Conservation (phyloP, 2,113 vertebrate genomes). For the Hystrix brachyura region DNA sequence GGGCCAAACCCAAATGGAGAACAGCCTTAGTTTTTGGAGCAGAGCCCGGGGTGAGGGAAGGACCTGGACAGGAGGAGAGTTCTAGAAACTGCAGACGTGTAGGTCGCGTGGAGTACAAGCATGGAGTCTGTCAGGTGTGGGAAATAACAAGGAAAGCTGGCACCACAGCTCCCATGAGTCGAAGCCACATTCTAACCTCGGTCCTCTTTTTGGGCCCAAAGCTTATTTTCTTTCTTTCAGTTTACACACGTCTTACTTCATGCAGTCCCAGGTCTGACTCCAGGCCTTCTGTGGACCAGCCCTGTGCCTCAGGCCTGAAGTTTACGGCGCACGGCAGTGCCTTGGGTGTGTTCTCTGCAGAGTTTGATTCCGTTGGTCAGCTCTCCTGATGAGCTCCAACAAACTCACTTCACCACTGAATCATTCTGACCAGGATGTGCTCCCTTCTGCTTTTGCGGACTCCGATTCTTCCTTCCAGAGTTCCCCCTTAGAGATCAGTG, state of each 20-base stretch:
- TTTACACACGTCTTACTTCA: not conserved
- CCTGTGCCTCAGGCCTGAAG: not conserved
- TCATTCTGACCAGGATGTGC: not conserved
- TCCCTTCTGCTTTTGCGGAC: constrained; percentile 15
- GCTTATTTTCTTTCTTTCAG: not conserved
- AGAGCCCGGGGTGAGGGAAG: not conserved
- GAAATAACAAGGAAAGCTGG: not conserved
- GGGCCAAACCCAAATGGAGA: not conserved
- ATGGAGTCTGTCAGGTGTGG: not conserved
- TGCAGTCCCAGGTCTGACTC: not conserved
- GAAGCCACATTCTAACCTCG: not conserved
- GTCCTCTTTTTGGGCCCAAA: not conserved
- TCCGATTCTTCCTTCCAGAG: not conserved
- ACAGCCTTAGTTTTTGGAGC: not conserved
- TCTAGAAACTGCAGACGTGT: not conserved
- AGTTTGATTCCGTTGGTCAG: not conserved
- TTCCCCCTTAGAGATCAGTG: not conserved
- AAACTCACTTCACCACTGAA: not conserved
- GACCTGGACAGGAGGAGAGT: not conserved
- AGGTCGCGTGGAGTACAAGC: not conserved
- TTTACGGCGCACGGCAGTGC: not conserved
- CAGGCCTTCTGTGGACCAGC: not conserved
- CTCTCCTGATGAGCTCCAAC: not conserved
- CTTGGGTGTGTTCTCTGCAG: not conserved
- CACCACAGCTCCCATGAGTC: not conserved